Base-by-base conservation (phyloP, 2,888 invertebrate species). In the Oscheius sp. region DNA sequence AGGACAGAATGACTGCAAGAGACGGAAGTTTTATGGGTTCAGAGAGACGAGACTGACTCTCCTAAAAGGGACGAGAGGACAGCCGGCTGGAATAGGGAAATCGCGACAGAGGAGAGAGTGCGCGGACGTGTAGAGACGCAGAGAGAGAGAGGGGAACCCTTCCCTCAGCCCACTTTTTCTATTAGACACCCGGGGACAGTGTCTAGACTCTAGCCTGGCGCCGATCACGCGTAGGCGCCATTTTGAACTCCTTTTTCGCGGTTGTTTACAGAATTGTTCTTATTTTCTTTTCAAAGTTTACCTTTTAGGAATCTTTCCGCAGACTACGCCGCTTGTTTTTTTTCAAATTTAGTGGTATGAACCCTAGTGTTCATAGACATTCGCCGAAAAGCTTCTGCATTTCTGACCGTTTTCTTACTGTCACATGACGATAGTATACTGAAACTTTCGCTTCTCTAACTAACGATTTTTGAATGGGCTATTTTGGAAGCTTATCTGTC, bases 171-270 rank as follows among this genome's bases (percentile, higher is more conserved):
- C 21, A 21, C 21, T 21, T 42, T 42, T 42, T 42, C 42, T 42
- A 42, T 42, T 42, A 42, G 42, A 3, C 3, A n/a, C n/a, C 3
- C 63, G 4, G n/a, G 29, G 21, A 11, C 2, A n/a, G 37, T 2
- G 47, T 9, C 47, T 50, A n/a, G 63, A 47, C 63, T 63, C 63
- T 63, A 63, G 63, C 63, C n/a, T 35, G 62, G 42, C 63, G 63
- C 29, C n/a, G 42, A 42, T 42, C 42, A 42, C 42, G 42, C 7
- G 42, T 7, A 42, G 42, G 42, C 42, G 42, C 42, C 42, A 42
- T 42, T 42, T 42, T 42, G 42, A 42, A 42, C 7, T 42, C 7
- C 7, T 42, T 7, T 42, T 42, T 42, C 42, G 42, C 42, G 42
- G 42, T 42, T 42, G 42, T 42, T 42, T 42, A 42, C 42, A 3